Base-by-base conservation (phyloP, 2,113 vertebrate genomes). In the Cephalophus harveyi region DNA sequence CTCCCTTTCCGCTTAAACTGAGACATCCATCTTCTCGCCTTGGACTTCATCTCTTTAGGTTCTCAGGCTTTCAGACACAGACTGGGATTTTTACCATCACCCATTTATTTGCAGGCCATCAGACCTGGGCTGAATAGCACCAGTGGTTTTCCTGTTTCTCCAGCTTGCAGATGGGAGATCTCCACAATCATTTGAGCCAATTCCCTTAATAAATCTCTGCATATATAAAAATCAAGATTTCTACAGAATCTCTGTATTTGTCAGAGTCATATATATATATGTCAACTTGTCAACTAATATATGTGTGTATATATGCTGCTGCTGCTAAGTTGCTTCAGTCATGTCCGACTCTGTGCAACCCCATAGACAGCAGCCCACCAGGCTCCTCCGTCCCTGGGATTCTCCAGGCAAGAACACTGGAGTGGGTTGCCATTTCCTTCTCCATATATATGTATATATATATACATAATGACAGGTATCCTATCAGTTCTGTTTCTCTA, bases 311-410 rank as follows among this genome's bases (percentile, higher is more conserved):
- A 30, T 33, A 30, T 4, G 13, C 59, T 62, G 13, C 60, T 62
- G 60, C 60, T 62, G 60, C 60, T 62, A 62, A 62, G 28, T 62
- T 7, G 13, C 60, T 62, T 62, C 60, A 30, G 13, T 62, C 13
- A 1, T 30, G 27, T 28, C 60, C 2, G 1, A 30, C 28, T 62
- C 28, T 15, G 28, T 15, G 60, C 0, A 2, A 62, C 28, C 13
- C 28, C 60, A 30, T 62, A 30, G 60, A 62, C 0, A 1, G 60
- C 60, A 62, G 6, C 13, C 60, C 28, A 15, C 28, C 28, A 62
- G 60, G 60, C 60, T 62, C 13, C 28, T 30, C 60, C 3, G 6
- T 62, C 60, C 13, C 13, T 62, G 2, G 60, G 28, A 30, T 62
- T 62, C 28, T 62, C 11, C 13, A 30, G 60, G 60, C 60, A 62